Evolutionary conservation across 2,888 invertebrate species (phyloP).

Genomic region (Petrolisthes cinctipes): DNA sequence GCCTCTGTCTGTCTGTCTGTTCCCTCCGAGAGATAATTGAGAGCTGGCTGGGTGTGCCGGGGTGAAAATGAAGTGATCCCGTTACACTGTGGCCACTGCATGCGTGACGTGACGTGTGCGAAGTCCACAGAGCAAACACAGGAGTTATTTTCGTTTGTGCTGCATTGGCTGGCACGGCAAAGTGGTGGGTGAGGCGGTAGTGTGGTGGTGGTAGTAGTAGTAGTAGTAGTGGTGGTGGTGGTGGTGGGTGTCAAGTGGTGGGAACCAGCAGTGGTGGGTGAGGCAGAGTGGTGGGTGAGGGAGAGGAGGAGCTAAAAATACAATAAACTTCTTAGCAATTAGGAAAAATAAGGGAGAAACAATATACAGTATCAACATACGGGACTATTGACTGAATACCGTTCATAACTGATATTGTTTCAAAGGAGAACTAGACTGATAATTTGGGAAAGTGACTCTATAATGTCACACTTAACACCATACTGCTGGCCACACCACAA

Average conservation of each 20-base stretch:
- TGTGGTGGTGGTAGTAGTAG: background rate
- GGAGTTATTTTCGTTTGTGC: background rate
- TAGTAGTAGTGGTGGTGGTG: too few relatives aligned
- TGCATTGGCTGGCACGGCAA: background rate
- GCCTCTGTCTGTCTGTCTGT: background rate
- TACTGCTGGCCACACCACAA: too few relatives aligned
- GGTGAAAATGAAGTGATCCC: background rate
- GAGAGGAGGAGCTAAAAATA: constrained; percentile 19
- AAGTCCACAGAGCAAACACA: constrained; percentile 8
- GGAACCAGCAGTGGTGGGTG: background rate
- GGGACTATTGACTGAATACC: background rate
- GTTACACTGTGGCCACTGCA: background rate
- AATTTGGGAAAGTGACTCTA: too few relatives aligned
- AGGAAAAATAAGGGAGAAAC: background rate
- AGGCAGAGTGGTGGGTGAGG: constrained; percentile 12
- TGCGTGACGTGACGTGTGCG: background rate
- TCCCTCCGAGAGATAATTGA: background rate
- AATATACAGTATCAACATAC: background rate
- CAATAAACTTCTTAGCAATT: constrained; percentile 11
- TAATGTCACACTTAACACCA: too few relatives aligned
- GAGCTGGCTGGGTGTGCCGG: background rate
- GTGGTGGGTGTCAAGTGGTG: background rate
- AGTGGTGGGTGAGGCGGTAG: background rate
- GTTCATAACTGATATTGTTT: too few relatives aligned
- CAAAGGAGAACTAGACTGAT: too few relatives aligned